A percentile compares a stretch with the other conserved stretches of the same genome.
Conservation (phyloP, 2,113 vertebrate species). For the Chionodraco myersi region DNA sequence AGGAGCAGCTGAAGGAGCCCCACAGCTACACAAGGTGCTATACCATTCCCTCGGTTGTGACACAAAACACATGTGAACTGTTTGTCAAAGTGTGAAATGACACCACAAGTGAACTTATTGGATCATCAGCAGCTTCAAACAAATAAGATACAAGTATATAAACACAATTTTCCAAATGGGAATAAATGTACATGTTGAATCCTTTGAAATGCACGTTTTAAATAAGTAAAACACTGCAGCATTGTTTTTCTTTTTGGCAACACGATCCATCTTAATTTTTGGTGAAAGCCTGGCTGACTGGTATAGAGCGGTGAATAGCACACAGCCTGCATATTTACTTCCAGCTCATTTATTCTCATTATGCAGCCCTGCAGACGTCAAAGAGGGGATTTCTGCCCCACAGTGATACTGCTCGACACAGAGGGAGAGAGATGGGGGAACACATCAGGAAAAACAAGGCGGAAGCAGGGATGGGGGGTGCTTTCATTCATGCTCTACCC, state of each 20-base stretch:
- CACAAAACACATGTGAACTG: constrained; percentile 43
- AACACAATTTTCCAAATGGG: constrained; percentile 33
- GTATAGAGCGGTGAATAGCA: constrained; percentile 71
- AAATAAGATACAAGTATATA: constrained; percentile 31
- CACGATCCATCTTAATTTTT: constrained; percentile 81
- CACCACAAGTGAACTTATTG: constrained; percentile 9
- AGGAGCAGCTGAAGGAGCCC: constrained; percentile 25
- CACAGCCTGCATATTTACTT: constrained; percentile 85
- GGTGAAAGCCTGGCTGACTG: constrained; percentile 76
- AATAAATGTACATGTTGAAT: constrained; percentile 32
- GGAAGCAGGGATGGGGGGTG: constrained; percentile 60
- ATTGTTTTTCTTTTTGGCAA: constrained; percentile 68
- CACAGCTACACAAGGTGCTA: constrained; percentile 36
- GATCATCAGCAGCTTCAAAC: constrained; percentile 29
- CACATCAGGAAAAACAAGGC: constrained; percentile 60
- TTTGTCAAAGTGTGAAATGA: constrained; percentile 35
- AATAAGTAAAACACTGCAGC: constrained; percentile 72
- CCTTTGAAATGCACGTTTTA: constrained; percentile 55
- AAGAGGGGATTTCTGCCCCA: constrained; percentile 80
- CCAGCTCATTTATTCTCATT: constrained; percentile 88
- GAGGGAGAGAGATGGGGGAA: constrained; percentile 40
- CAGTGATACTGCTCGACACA: constrained; percentile 72
- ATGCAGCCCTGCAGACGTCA: constrained; percentile 80
- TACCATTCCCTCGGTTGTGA: constrained; percentile 24
- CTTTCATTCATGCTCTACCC: constrained; percentile 75